Evolutionary conservation across 2,888 invertebrate species (phyloP), one percentile per base, ranked within the genome.

Genomic region (Macrosoma leucophasiata): DNA sequence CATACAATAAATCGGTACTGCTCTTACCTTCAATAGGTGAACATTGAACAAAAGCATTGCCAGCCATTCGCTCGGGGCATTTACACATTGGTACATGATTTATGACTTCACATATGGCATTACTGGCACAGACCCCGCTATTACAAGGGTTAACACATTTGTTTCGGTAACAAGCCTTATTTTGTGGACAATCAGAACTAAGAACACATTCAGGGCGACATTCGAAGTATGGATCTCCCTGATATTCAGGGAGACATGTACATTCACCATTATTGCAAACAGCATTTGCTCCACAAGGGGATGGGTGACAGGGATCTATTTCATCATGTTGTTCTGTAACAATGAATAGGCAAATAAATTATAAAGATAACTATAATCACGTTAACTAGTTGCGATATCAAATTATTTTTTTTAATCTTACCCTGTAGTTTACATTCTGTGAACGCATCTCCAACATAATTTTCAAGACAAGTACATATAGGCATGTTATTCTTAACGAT

Each of bases 361-460:
- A 12, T 13, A 18, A 10, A 3, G 10, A 12, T 12, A 11, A 33
- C 3, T n/a, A n/a, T 24, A 19, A 20, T 18, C 10, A 14, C 13
- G 6, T 29, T 17, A 30, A 32, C 27, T 25, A 15, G 22, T 3
- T 9, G 20, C 14, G 12, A 5, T 19, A 31, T 13, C 23, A 27
- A 22, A 33, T 42, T 64, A 22, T 13, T 8, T 12, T 23, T 20
- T 7, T 10, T 24, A 29, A 28, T 31, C 28, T 73, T 77, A 88
- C 88, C 78, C 77, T 78, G 70, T 34, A 70, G 55, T 67, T 84
- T 86, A 48, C 89, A 89, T 57, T 82, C 81, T 5, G 75, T 84
- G 62, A 93, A 93, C 8, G 93, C 91, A 76, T 93, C 90, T 8
- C 94, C 94, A 14, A 87, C 85, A 54, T 87, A 92, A 48, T 89